Evolutionary conservation across 2,113 vertebrate species (phyloP), one percentile per base, ranked within the genome.

Genomic region (Madoqua kirkii): DNA sequence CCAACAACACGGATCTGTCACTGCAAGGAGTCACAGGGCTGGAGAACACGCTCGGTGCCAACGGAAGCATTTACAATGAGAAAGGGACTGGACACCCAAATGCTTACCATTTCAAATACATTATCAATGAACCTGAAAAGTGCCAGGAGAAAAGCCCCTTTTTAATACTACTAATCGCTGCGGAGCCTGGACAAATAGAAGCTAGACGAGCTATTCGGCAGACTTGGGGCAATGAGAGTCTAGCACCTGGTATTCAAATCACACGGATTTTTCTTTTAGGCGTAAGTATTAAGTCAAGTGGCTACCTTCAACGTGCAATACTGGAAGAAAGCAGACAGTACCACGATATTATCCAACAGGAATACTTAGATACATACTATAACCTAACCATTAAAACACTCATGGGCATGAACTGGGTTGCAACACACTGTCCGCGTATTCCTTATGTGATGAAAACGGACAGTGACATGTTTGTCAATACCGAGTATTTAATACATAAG

Each of bases 341-440:
- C 82, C 99, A 98, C 0, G 99, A 99, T 78, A 99, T 99, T 96
- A 98, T 99, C 95, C 99, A 99, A 98, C 99, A 99, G 97, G 99
- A 99, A 83, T 99, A 99, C 94, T 88, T 99, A 71, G 99, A 99
- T 74, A 99, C 99, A 1, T 99, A 99, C 95, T 99, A 99, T 74
- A 99, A 99, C 96, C 98, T 99, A 96, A 99, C 99, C 33, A 99
- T 99, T 89, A 99, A 99, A 98, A 99, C 99, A 10, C 97, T 99
- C 62, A 99, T 99, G 99, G 99, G 99, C 88, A 99, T 99, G 99
- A 99, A 99, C 98, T 99, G 99, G 99, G 99, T 99, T 79, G 99
- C 99, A 21, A 98, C 98, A 17, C 98, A 99, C 93, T 99, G 99
- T 94, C 99, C 99, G 4, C 97, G 76, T 1, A 99, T 99, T 92